Evolutionary conservation across 2,113 vertebrate genomes (phyloP), one percentile per base, ranked within the genome.

Genomic region (Campylomormyrus numenius): DNA sequence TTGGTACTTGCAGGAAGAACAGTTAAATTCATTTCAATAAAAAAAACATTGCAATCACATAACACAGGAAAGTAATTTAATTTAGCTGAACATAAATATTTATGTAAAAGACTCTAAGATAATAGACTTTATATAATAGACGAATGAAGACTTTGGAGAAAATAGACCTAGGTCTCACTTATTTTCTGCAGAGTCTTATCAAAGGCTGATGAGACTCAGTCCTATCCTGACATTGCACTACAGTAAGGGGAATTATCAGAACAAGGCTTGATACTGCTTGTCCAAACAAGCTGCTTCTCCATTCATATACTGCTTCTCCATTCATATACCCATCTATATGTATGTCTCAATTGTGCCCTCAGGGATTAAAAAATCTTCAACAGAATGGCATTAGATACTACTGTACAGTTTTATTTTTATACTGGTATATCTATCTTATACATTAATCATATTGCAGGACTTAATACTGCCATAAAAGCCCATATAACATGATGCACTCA

Each of bases 331-430:
- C 90, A 70, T 89, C 31, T 70, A 0, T 90, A 13, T 88, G 49
- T 89, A 27, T 39, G 89, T 89, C 90, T 86, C 48, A 62, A 91
- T 52, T 92, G 92, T 93, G 92, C 93, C 93, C 90, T 95, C 93
- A 93, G 93, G 93, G 94, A 94, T 92, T 89, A 13, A 9, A 77
- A 19, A 42, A 77, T 39, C 31, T 17, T 17, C 11, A 39, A 39
- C 39, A 80, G 7, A 80, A 80, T 42, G 70, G 31, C 35, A 77
- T 77, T 35, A 39, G 3, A 77, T 39, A 77, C 13, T 77, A 39
- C 35, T 19, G 13, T 42, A 42, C 35, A 80, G 74, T 80, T 77
- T 77, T 77, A 77, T 39, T 17, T 35, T 77, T 39, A 77, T 77
- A 39, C 15, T 77, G 31, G 31, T 39, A 31, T 77, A 0, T 42